phyloP scores from a whole-genome alignment of 2,113 vertebrate species.

The Gopherus flavomarginatus region DNA sequence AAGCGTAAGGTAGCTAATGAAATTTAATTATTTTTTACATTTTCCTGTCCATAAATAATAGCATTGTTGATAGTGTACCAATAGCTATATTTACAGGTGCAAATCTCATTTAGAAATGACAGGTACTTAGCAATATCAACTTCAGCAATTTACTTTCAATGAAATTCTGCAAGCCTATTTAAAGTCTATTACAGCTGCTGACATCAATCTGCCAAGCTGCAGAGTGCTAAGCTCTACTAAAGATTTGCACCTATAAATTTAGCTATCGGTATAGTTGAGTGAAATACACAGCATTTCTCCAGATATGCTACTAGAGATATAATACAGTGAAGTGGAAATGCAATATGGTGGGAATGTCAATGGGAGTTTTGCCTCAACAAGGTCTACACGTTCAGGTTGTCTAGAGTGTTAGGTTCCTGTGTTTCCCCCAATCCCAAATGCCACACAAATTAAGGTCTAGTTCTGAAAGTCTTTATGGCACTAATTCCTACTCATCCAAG shows the following conservation, averaged over 20 bases:
- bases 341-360: not conserved
- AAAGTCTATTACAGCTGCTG: constrained; percentile 63
- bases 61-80: constrained; percentile 29
- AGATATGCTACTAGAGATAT: not conserved
- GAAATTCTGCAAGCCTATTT: constrained; percentile 75
- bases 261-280: constrained; percentile 40
- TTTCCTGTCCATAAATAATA: constrained; percentile 6
- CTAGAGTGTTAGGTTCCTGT: not conserved
- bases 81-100: constrained; percentile 51
- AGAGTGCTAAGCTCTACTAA: constrained; percentile 54
- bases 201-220: constrained; percentile 73
- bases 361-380: not conserved
- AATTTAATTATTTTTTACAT: not conserved
- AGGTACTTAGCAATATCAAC: constrained; percentile 69
- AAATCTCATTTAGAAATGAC: constrained; percentile 71
- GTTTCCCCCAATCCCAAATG: not conserved
- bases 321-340: not conserved
- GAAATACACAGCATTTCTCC: constrained; percentile 43
- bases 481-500: not conserved
- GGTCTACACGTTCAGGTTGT: not conserved
- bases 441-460: not conserved
- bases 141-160: constrained; percentile 65
- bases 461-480: not conserved
- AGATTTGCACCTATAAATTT: constrained; percentile 73
- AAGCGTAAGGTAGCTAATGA: accelerated